Base-by-base conservation (phyloP, 2,888 invertebrate species). In the Hypolimnas misippus region DNA sequence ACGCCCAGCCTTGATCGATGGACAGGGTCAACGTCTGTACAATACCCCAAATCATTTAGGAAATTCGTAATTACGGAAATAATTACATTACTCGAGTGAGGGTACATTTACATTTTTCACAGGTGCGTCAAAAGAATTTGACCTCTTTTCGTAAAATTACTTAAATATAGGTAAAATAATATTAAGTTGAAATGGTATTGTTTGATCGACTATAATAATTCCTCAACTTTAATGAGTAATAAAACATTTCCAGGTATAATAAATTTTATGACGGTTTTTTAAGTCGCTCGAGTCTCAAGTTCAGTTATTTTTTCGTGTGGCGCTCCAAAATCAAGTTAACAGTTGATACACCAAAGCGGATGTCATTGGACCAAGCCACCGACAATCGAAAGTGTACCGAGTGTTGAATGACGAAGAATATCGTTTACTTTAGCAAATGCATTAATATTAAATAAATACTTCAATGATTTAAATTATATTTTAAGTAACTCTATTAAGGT, bases 1-100 rank as follows among this genome's bases (percentile, higher is more conserved):
- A 79, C 83, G 83, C 82, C 83, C 78, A 71, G 62, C 67, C 64
- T 74, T 79, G 79, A 81, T 81, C 77, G 78, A 80, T 79, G 77
- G 72, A 72, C 72, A 68, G 73, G 77, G 74, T 78, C 76, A 74
- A 74, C 63, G 74, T 49, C 69, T 67, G 70, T 50, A 66, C 71
- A 66, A 62, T 65, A 69, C 63, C 69, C 71, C 57, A 71, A 73
- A 72, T 71, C 62, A 65, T 66, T 69, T 63, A 56, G 56, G 62
- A 70, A 69, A 75, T 75, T 74, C 70, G 70, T 66, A 66, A 68
- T 66, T 42, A 52, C 50, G 44, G 51, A 40, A 52, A 64, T 51
- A 63, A 17, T 8, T 35, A 50, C 29, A 10, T 55, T 42, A 0
- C 6, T 35, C 14, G 6, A 31, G 25, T 44, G 12, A 17, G 10